phyloP scores from a whole-genome alignment of 37 sponge, comb jelly and placozoan genomes.

The Halichondria panicea region DNA sequence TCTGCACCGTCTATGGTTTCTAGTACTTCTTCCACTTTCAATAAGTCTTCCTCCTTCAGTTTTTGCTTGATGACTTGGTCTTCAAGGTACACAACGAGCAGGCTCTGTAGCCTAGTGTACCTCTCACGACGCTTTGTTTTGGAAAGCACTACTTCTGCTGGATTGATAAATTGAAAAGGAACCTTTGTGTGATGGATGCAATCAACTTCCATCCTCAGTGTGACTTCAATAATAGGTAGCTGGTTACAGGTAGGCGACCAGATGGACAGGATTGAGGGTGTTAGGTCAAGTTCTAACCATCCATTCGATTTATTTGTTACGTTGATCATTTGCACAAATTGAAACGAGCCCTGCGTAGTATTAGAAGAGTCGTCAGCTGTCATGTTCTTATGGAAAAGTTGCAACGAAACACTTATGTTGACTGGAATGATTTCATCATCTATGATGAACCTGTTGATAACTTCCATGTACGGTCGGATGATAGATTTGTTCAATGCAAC shows the following conservation, averaged over 20 bases:
- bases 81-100: slow-evolving; percentile 25
- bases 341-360: no score
- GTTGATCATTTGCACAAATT: background rate
- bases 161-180: slow-evolving; percentile 17
- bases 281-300: slow-evolving; percentile 47
- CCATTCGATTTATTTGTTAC: background rate
- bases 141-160: slow-evolving; percentile 15
- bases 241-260: slow-evolving; percentile 9
- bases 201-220: slow-evolving; percentile 4
- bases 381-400: background rate
- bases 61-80: slow-evolving; percentile 18
- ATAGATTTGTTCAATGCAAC: background rate
- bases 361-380: background rate
- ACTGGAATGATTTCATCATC: background rate
- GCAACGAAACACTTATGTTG: background rate
- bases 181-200: slow-evolving; percentile 21
- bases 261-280: slow-evolving; percentile 1
- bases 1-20: background rate
- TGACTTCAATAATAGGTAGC: slow-evolving; percentile 14
- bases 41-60: slow-evolving; percentile 13
- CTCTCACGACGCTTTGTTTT: slow-evolving; percentile 1
- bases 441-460: background rate
- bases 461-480: slow-evolving; percentile 7
- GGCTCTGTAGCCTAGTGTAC: slow-evolving; percentile 13
- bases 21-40: background rate